Evolutionary conservation across 64 coral and sea anemone genomes (phyloP).

Genomic region (Montipora cactus): DNA sequence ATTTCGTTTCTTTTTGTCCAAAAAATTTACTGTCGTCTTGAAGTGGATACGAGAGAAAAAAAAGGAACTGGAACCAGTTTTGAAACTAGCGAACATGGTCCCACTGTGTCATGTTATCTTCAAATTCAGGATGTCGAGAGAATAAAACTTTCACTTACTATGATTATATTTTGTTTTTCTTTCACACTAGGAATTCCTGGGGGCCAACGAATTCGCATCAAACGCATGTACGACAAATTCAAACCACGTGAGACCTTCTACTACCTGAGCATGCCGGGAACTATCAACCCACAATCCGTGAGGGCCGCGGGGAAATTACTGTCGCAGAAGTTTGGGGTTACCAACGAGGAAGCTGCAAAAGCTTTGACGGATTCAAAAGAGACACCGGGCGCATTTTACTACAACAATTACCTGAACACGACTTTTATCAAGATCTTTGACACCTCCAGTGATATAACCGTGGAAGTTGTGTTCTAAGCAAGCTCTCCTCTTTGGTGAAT

Average conservation of each 20-base stretch:
- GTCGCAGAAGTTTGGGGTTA: conserved; percentile 36
- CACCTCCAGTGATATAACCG: conserved; percentile 36
- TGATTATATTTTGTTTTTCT: background rate
- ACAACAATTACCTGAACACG: conserved; percentile 67
- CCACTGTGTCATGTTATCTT: background rate
- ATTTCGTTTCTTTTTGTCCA: background rate
- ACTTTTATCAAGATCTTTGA: conserved; percentile 73
- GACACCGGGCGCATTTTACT: conserved; percentile 68
- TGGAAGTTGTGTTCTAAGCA: conserved; percentile 52
- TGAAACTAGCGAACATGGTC: background rate
- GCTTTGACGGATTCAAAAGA: conserved; percentile 14
- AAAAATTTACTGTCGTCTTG: background rate
- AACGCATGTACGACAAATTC: conserved; percentile 71
- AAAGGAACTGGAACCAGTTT: background rate
- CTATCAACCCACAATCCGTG: conserved; percentile 48
- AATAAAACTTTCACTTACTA: background rate
- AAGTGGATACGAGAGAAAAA: background rate
- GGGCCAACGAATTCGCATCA: conserved; percentile 63
- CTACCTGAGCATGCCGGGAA: conserved; percentile 68
- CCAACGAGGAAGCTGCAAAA: conserved; percentile 53
- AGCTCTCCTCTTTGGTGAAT: background rate
- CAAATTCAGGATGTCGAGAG: background rate
- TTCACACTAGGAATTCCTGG: conserved; percentile 45
- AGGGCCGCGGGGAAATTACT: conserved; percentile 19
- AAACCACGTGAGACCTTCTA: conserved; percentile 65